Conservation (phyloP, 1,140 invertebrate genomes). For the Orussus abietinus region DNA sequence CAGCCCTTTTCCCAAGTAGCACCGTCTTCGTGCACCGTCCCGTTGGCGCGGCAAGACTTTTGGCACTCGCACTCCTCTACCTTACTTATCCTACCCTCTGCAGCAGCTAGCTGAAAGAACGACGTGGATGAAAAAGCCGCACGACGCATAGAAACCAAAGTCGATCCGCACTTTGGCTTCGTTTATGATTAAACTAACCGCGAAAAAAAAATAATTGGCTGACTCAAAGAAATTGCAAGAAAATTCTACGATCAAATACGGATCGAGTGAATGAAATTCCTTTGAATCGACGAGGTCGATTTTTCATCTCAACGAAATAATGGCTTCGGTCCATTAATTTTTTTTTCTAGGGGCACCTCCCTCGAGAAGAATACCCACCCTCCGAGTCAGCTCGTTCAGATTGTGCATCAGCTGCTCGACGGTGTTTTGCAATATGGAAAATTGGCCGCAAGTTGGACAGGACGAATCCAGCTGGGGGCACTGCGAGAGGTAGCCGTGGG, state of each 20-base stretch:
- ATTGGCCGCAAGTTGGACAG: slow-evolving; percentile 88
- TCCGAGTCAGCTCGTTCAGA: slow-evolving; percentile 59
- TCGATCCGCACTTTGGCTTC: too few species aligned
- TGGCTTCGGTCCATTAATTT: too few species aligned
- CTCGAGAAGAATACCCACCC: slow-evolving; percentile 61
- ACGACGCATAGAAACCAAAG: too few species aligned
- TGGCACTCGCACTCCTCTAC: slow-evolving; percentile 87
- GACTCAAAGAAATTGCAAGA: too few species aligned
- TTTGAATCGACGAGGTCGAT: neutral
- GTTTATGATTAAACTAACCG: too few species aligned
- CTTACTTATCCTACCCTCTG: slow-evolving; percentile 69
- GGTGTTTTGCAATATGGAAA: slow-evolving; percentile 73
- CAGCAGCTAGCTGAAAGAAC: slow-evolving; percentile 68
- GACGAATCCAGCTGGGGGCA: slow-evolving; percentile 80
- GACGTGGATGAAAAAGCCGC: slow-evolving; percentile 32
- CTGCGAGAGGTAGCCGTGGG: slow-evolving; percentile 80
- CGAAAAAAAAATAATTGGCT: too few species aligned
- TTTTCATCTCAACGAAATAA: too few species aligned
- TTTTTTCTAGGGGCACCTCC: too few species aligned
- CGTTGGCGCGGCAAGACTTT: slow-evolving; percentile 79
- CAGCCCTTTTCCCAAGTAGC: slow-evolving; percentile 77
- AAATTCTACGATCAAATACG: too few species aligned
- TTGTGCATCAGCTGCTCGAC: slow-evolving; percentile 59
- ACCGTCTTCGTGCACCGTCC: slow-evolving; percentile 74
- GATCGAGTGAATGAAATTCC: neutral